A percentile compares a stretch with the other conserved stretches of the same genome.
phyloP scores from a whole-genome alignment of 2,888 invertebrate genomes.

The Balanococcus diminutus region DNA sequence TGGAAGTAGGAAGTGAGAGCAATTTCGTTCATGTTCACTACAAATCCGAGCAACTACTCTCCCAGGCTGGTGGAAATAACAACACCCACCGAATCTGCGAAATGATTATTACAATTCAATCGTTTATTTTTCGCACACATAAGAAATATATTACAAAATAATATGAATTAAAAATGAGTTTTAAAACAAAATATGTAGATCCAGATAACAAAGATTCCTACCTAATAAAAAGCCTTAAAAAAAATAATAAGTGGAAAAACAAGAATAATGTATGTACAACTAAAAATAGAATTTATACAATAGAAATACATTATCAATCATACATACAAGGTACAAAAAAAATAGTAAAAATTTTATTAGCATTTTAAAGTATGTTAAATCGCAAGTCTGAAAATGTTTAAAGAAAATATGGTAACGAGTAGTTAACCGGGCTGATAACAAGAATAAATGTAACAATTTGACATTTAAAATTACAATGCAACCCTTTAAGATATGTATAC shows the following conservation, averaged over 20 bases:
- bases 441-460: slow-evolving; percentile 1
- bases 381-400: slow-evolving; percentile 13
- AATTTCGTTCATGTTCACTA: too few relatives aligned
- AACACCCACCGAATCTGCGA: too few relatives aligned
- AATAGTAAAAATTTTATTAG: slow-evolving; percentile 13
- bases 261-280: slow-evolving; percentile 5
- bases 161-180: not conserved
- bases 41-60: too few relatives aligned
- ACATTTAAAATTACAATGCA: not conserved
- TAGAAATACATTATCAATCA: slow-evolving; percentile 21
- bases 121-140: slow-evolving; percentile 23
- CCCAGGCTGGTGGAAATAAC: too few relatives aligned
- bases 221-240: slow-evolving; percentile 20
- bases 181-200: not conserved
- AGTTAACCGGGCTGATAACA: not conserved
- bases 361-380: not conserved
- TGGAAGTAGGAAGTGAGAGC: too few relatives aligned
- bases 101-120: too few relatives aligned
- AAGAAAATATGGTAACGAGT: slow-evolving; percentile 22
- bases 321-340: not conserved
- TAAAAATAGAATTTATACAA: not conserved
- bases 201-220: not conserved
- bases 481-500: slow-evolving; percentile 40
- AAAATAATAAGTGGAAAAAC: not conserved
- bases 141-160: slow-evolving; percentile 37